Base-by-base conservation (phyloP, 2,888 invertebrate species). In the Hypsopygia costalis region DNA sequence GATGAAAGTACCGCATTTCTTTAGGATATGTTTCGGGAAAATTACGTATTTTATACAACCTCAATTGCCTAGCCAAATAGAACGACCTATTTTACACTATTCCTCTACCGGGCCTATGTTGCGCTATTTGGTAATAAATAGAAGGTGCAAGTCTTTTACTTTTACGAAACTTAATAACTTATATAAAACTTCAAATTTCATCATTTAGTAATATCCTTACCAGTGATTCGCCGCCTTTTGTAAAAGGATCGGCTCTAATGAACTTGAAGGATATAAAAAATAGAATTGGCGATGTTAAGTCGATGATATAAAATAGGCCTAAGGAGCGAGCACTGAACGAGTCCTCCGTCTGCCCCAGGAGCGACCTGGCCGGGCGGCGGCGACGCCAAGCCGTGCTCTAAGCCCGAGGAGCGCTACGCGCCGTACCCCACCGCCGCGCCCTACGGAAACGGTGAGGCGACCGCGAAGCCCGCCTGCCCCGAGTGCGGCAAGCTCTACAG, bases 261-360 rank as follows among this genome's bases (percentile, higher is more conserved):
- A 95, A 95, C 31, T 94, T 95, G 72, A 98, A 98, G n/a, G n/a
- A n/a, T n/a, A n/a, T n/a, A n/a, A n/a, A n/a, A 16, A 16, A 16
- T 16, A 16, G 4, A 16, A 16, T 16, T 16, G 16, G 16, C 25
- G 6, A 25, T 8, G 25, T 25, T 6, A 6, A 3, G 25, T 25
- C 25, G n/a, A 25, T 16, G 16, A 2, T 25, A 25, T 8, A 6
- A 33, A 34, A 11, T 40, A 33, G 44, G 47, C 31, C 28, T 42
- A n/a, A 45, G 49, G 51, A 57, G 61, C 58, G 63, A 63, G 67
- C 71, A 76, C 71, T 81, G 77, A 82, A 74, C 74, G 79, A 63
- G 79, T 67, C 67, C 67, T 82, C 75, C 81, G 80, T 81, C 81
- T 86, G 86, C 87, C 80, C 77, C 86, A 83, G 81, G 83, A 81